Evolutionary conservation across 1,140 invertebrate genomes (phyloP).

Genomic region (Brachionus rubens): DNA sequence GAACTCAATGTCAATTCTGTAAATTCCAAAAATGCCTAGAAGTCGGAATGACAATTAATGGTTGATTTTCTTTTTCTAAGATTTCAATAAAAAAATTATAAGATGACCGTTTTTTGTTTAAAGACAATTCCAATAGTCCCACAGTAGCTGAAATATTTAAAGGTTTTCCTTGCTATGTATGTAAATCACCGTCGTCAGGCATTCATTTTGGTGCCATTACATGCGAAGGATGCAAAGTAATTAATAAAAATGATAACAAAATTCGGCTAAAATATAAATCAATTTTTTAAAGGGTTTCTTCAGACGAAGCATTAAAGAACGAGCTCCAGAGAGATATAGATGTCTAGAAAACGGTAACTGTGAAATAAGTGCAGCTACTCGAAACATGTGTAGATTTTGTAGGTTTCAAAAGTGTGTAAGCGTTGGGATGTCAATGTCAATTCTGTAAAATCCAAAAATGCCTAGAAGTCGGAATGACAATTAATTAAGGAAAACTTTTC

Average conservation of each 20-base stretch:
- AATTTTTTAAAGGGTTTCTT: too few species aligned
- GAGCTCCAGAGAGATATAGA: conserved; percentile 42
- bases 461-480: conserved; percentile 94
- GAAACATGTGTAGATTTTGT: conserved; percentile 94
- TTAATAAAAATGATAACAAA: too few species aligned
- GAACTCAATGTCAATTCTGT: conserved; percentile 84
- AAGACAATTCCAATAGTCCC: conserved; percentile 38
- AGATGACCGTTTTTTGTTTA: not conserved
- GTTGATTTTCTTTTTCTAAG: conserved; percentile 61
- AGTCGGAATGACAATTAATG: conserved; percentile 97
- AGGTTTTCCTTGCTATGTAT: conserved; percentile 66
- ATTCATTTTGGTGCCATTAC: conserved; percentile 95
- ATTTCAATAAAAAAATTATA: not conserved
- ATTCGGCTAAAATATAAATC: too few species aligned
- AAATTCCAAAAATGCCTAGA: conserved; percentile 97
- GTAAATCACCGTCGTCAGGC: conserved; percentile 86
- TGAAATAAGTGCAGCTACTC: conserved; percentile 46
- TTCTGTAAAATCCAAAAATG: conserved; percentile 99
- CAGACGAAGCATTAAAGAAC: conserved; percentile 47
- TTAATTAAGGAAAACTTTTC: too few species aligned
- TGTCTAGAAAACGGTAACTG: conserved; percentile 47
- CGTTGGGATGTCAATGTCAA: conserved; percentile 96
- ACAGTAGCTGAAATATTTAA: conserved; percentile 45
- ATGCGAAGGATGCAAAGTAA: conserved; percentile 94
- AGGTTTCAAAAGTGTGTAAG: conserved; percentile 94